phyloP scores from a whole-genome alignment of 2,113 vertebrate genomes.

The Entelurus aequoreus region DNA sequence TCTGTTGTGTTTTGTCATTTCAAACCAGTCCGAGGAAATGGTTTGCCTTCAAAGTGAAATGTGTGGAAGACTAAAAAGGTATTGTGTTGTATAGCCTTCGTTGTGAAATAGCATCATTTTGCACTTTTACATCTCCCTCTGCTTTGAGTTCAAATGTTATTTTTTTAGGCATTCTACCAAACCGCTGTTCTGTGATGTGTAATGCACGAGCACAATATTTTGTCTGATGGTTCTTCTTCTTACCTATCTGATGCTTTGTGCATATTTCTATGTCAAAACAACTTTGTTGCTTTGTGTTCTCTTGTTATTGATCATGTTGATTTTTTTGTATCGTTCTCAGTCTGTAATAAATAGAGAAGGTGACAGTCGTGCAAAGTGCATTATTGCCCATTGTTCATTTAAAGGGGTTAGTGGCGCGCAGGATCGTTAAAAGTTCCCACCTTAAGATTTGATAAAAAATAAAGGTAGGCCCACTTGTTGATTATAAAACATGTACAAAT shows the following conservation, averaged over 20 bases:
- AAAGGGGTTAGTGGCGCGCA: too few species aligned
- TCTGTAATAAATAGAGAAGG: slow-evolving; percentile 49
- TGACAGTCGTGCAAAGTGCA: slow-evolving; percentile 9
- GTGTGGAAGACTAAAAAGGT: slow-evolving; percentile 6
- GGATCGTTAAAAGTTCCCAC: too few species aligned
- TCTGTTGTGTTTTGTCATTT: slow-evolving; percentile 29
- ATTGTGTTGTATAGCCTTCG: slow-evolving; percentile 14
- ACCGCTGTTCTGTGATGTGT: slow-evolving; percentile 19
- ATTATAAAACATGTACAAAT: too few species aligned
- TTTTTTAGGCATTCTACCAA: slow-evolving; percentile 1
- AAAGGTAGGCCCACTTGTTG: too few species aligned
- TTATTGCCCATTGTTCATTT: not conserved
- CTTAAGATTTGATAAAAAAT: too few species aligned
- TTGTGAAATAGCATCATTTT: slow-evolving; percentile 10
- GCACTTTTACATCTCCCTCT: slow-evolving; percentile 21
- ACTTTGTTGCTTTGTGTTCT: slow-evolving; percentile 25
- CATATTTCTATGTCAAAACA: slow-evolving; percentile 14
- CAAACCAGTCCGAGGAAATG: slow-evolving; percentile 19
- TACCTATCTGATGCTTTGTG: slow-evolving; percentile 27
- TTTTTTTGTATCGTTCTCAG: slow-evolving; percentile 51
- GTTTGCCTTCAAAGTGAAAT: slow-evolving; percentile 12
- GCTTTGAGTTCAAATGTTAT: slow-evolving; percentile 5
- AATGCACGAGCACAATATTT: slow-evolving; percentile 25
- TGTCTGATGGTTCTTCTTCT: slow-evolving; percentile 29
- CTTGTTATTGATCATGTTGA: slow-evolving; percentile 49